These are phyloP conservation scores for Sphaeridia pumilis DNA, from an alignment of 2,888 invertebrate species.

Conservation along the genomic window DNA sequence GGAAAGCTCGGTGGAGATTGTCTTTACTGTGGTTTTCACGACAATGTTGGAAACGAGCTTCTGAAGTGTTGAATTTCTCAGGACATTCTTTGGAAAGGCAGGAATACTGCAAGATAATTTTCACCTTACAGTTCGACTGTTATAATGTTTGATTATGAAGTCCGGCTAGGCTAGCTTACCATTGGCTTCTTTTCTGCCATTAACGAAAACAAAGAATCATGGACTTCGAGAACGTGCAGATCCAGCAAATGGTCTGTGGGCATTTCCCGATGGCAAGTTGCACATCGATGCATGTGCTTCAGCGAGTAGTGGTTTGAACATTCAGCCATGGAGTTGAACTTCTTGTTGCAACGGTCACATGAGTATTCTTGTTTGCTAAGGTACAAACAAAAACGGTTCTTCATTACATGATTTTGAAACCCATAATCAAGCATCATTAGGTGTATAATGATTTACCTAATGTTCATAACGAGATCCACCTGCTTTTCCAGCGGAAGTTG, in stretches of 20 bases:
- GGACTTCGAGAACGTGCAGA: conserved; percentile 60
- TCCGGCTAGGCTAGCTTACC: too few relatives aligned
- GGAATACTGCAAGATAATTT: conserved; percentile 54
- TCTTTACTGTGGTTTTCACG: conserved; percentile 50
- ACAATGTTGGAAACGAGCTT: conserved; percentile 54
- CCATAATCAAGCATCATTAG: too few relatives aligned
- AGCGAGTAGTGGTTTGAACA: conserved; percentile 59
- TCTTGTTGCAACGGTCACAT: conserved; percentile 4
- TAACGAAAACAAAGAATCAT: conserved; percentile 61
- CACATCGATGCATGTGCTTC: conserved; percentile 54
- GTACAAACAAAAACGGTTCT: too few relatives aligned
- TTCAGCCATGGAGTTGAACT: conserved; percentile 37
- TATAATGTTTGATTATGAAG: too few relatives aligned
- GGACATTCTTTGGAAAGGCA: conserved; percentile 60
- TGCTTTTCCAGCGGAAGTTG: background rate
- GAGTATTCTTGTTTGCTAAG: background rate
- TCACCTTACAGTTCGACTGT: too few relatives aligned
- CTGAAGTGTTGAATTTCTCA: conserved; percentile 44
- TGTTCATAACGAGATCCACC: conserved; percentile 3
- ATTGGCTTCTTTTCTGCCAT: conserved; percentile 52
- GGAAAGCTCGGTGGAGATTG: background rate
- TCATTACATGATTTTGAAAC: too few relatives aligned
- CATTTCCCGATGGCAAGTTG: conserved; percentile 52
- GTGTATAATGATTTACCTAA: background rate
- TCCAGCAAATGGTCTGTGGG: conserved; percentile 61